Evolutionary conservation across 2,888 invertebrate species (phyloP), one percentile per base, ranked within the genome.

Genomic region (Tetanocera ferruginea): DNA sequence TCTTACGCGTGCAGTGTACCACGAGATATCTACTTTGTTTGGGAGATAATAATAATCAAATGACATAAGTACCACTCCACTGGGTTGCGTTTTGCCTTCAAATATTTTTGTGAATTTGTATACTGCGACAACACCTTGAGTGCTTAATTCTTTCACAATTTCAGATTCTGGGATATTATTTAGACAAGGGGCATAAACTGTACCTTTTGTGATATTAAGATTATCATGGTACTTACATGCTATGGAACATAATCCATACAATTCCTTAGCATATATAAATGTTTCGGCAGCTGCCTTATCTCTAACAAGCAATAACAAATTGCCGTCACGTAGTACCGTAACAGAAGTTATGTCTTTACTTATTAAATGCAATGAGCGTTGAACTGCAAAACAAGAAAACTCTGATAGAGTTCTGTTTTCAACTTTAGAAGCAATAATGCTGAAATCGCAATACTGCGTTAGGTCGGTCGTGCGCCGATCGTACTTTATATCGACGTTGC

Each of bases 101-200:
- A 74, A 5, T 23, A 14, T 49, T 67, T 43, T 60, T 23, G 43
- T 74, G n/a, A 51, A 79, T 31, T 81, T 80, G 23, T 77, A 80
- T 23, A 78, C 74, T 34, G 72, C 69, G 14, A 52, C 75, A 8
- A 80, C 79, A 19, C 75, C 77, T 76, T 80, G 80, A 0, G 62
- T 28, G 34, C 60, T 43, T 25, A 81, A 57, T 51, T 81, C 78
- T 9, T 70, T 31, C 5, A 75, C 60, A 25, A 81, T 81, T 77
- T 81, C 78, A 0, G 69, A 55, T 31, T 78, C 75, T 34, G 57
- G 31, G 5, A 79, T 49, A 52, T 79, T 74, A n/a, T 34, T 70
- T 2, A 82, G 55, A 31, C 31, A 82, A 5, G 79, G 81, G 4
- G 78, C 75, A 52, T 64, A 80, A 25, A 80, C 31, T 2, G 77